A percentile compares a stretch with the other conserved stretches of the same genome.
These are phyloP conservation scores for Allacma fusca DNA, from an alignment of 2,888 invertebrate species.

Conservation along the genomic window DNA sequence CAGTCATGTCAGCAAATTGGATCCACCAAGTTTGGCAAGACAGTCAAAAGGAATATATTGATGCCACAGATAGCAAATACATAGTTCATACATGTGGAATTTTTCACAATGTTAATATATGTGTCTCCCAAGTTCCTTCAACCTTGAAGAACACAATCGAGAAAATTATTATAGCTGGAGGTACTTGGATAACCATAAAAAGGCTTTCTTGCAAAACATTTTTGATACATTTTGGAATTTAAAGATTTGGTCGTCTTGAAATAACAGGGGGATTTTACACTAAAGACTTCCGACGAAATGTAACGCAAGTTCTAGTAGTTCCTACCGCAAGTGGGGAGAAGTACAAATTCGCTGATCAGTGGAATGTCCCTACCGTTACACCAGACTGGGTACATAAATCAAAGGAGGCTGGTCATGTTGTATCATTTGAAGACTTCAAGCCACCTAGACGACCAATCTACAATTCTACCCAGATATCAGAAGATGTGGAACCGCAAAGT, in stretches of 20 bases:
- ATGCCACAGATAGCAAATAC: conserved; percentile 74
- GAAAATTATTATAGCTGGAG: conserved; percentile 76
- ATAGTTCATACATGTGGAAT: conserved; percentile 72
- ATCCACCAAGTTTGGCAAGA: conserved; percentile 80
- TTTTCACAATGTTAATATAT: conserved; percentile 80
- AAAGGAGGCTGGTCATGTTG: conserved; percentile 74
- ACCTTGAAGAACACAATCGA: conserved; percentile 73
- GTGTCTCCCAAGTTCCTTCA: conserved; percentile 76
- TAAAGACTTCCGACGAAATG: conserved; percentile 67
- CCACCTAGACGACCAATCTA: background rate
- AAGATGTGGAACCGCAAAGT: background rate
- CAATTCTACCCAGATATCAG: conserved; percentile 31
- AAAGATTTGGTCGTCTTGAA: no score
- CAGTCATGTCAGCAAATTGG: conserved; percentile 82
- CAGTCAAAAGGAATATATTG: conserved; percentile 71
- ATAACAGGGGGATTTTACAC: conserved; percentile 71
- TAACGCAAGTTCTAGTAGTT: conserved; percentile 69
- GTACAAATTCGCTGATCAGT: conserved; percentile 70
- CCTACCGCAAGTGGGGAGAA: conserved; percentile 74
- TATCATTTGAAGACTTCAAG: conserved; percentile 71
- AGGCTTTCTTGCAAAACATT: no score
- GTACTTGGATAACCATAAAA: no score
- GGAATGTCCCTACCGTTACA: conserved; percentile 74
- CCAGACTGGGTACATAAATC: conserved; percentile 84
- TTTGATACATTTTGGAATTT: no score